Conservation (phyloP, 1,140 invertebrate genomes). For the Linepithema humile region DNA sequence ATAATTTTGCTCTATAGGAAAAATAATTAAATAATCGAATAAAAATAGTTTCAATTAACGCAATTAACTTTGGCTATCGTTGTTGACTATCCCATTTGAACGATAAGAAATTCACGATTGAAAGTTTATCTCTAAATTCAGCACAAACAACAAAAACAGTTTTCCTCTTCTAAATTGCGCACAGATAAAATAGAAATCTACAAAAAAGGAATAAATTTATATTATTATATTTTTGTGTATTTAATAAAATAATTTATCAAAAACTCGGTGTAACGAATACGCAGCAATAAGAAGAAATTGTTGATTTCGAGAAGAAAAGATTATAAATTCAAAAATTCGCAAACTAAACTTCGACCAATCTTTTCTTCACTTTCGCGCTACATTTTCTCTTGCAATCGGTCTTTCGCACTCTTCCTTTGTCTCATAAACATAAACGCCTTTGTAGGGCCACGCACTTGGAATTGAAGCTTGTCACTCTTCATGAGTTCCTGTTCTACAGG, state of each 20-base stretch:
- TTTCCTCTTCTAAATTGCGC: too few species aligned
- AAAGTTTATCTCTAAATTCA: neutral
- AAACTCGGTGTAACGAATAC: neutral
- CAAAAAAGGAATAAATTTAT: too few species aligned
- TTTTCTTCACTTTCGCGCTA: neutral
- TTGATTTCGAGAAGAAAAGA: neutral
- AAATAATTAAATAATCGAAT: neutral
- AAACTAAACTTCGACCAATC: neutral
- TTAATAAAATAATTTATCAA: too few species aligned
- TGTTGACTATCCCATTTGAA: neutral
- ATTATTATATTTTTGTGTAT: too few species aligned
- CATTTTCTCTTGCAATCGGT: neutral
- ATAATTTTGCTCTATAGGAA: neutral
- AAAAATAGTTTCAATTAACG: neutral
- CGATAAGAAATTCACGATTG: neutral
- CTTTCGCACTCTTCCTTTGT: neutral
- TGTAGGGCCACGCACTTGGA: neutral
- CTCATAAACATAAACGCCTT: neutral
- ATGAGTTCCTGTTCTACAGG: conserved; percentile 73
- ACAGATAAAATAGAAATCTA: too few species aligned
- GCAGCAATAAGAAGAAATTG: neutral
- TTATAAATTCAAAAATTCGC: neutral
- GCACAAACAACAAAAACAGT: neutral
- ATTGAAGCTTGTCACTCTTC: conserved; percentile 43
- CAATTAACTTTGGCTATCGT: conserved; percentile 25